Evolutionary conservation across 92 coral and sea anemone species (phyloP).

Genomic region (Zoanthus sansibaricus): DNA sequence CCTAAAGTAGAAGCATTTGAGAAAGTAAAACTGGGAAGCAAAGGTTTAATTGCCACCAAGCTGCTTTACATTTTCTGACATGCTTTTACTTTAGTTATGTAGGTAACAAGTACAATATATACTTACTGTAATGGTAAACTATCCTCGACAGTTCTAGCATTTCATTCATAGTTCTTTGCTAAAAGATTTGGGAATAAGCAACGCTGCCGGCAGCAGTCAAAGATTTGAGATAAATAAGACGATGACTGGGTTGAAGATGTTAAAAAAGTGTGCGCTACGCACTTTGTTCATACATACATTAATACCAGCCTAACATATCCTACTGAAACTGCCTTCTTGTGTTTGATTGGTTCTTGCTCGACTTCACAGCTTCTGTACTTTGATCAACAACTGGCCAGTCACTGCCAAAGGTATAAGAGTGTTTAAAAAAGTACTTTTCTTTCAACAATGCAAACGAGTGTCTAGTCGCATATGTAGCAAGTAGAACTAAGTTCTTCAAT

Average conservation of each 20-base stretch:
- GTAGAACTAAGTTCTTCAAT: constrained; percentile 28
- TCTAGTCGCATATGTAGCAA: constrained; percentile 27
- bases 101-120: neutral
- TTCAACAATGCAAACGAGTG: constrained; percentile 13
- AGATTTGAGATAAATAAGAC: constrained; percentile 5
- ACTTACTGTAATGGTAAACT: constrained; percentile 32
- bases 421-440: constrained; percentile 45
- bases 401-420: constrained; percentile 50
- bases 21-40: neutral
- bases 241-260: neutral
- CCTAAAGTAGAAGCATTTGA: constrained; percentile 27
- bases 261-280: neutral
- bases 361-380: constrained; percentile 39
- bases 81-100: constrained; percentile 6
- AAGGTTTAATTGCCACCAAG: neutral
- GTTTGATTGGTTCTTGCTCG: constrained; percentile 47
- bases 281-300: constrained; percentile 73
- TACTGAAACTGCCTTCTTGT: constrained; percentile 67
- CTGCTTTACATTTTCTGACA: neutral
- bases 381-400: constrained; percentile 53
- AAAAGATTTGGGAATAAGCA: constrained; percentile 28
- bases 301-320: constrained; percentile 79
- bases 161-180: constrained; percentile 32
- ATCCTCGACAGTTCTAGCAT: neutral
- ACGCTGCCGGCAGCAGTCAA: neutral